Base-by-base conservation (phyloP, 1,140 invertebrate genomes). In the Mycetomoellerius zeteki region DNA sequence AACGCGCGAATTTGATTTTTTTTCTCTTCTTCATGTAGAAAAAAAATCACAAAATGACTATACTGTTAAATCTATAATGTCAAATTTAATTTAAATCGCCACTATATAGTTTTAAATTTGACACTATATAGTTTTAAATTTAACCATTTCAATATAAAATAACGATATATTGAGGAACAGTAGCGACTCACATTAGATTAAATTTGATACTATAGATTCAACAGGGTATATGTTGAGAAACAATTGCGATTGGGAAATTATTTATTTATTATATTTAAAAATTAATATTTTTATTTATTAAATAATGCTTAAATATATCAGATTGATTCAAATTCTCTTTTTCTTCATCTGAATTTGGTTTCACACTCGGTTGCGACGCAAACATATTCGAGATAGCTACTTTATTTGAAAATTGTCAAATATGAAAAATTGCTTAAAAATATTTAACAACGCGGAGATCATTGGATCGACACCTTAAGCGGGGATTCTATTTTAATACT, bases 401-500 rank as follows among this genome's bases (percentile, higher is more conserved):
- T n/a, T 47, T 10, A 43, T 37, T 24, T 8, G 2, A 24, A 58
- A 21, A 16, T 33, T 0, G n/a, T 30, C 14, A n/a, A 76, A 81
- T 65, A 67, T 30, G 58, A n/a, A 30, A 80, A 65, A 56, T 19
- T 8, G 8, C 3, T 47, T 6, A 47, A 78, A 12, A 43, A 72
- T n/a, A 16, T 82, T 33, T 82, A 78, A 50, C 24, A 24, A 60
- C 2, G 37, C 7, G 4, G 12, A 73, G n/a, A 33, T 73, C 33
- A 16, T 27, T 16, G 21, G 10, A n/a, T 10, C 37, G 2, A 8
- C 10, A 24, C n/a, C 0, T n/a, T n/a, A 52, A 21, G 0, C 14
- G 2, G 24, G 7, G 27, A 73, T 73, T 84, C 60, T 82, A 82
- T 82, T 82, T 84, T 60, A 84, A 82, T 84, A 27, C 69, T 60